Percentiles rank a stretch among this genome's conserved stretches.
phyloP scores from a whole-genome alignment of 2,888 invertebrate genomes.

The Nipponacmea schrenckii region DNA sequence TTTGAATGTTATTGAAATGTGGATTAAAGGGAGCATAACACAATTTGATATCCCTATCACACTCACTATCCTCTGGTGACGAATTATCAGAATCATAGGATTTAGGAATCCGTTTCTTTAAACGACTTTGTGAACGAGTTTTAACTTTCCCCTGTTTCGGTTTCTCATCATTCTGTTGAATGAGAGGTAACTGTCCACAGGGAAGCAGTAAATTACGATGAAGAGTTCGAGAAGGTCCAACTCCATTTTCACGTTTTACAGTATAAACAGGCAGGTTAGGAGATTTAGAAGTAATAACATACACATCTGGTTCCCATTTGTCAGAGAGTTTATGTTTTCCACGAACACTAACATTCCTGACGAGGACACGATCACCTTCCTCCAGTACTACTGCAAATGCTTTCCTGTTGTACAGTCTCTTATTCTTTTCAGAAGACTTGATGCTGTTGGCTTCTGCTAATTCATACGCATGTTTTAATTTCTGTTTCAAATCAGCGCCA shows the following conservation, averaged over 20 bases:
- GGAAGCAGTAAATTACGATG: slow-evolving; percentile 19
- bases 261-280: slow-evolving; percentile 16
- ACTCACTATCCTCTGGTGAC: too few relatives aligned
- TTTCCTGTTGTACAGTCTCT: slow-evolving; percentile 12
- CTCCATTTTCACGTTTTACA: slow-evolving; percentile 6
- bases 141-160: too few relatives aligned
- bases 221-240: not conserved
- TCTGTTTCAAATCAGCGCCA: not conserved
- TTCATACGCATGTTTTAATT: slow-evolving; percentile 8
- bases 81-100: too few relatives aligned
- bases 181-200: not conserved
- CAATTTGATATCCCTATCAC: too few relatives aligned
- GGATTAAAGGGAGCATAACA: too few relatives aligned
- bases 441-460: not conserved
- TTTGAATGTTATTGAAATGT: too few relatives aligned
- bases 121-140: too few relatives aligned
- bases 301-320: slow-evolving; percentile 10
- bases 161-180: too few relatives aligned
- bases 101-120: too few relatives aligned
- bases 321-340: slow-evolving; percentile 17
- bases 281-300: slow-evolving; percentile 1
- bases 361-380: slow-evolving; percentile 11
- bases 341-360: slow-evolving; percentile 11
- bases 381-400: slow-evolving; percentile 11
- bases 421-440: slow-evolving; percentile 11